A percentile compares a stretch with the other conserved stretches of the same genome.
phyloP scores from a whole-genome alignment of 1,140 invertebrate species.

The Danaus melanippus region DNA sequence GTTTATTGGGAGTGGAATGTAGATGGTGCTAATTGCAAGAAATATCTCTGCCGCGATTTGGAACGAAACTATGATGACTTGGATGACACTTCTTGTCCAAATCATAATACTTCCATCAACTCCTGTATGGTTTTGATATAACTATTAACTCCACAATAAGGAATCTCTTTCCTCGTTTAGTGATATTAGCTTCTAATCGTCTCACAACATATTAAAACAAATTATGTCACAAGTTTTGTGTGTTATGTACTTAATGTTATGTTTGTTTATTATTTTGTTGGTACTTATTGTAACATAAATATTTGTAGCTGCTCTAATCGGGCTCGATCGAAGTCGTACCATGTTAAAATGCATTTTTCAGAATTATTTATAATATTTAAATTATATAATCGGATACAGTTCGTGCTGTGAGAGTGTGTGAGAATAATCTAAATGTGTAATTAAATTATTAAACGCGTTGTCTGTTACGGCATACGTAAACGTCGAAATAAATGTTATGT shows the following conservation, averaged over 20 bases:
- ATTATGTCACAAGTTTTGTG: slow-evolving; percentile 63
- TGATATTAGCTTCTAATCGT: slow-evolving; percentile 70
- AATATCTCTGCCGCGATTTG: slow-evolving; percentile 42
- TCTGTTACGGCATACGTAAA: slow-evolving; percentile 48
- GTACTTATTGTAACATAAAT: slow-evolving; percentile 58
- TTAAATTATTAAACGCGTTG: slow-evolving; percentile 64
- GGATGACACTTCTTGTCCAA: slow-evolving; percentile 66
- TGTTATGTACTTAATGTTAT: slow-evolving; percentile 64
- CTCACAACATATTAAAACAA: slow-evolving; percentile 60
- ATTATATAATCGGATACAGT: slow-evolving; percentile 58
- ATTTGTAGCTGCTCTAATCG: slow-evolving; percentile 29
- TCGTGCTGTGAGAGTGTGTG: slow-evolving; percentile 62
- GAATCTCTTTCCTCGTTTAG: slow-evolving; percentile 67
- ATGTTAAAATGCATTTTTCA: slow-evolving; percentile 69
- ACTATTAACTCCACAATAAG: slow-evolving; percentile 44
- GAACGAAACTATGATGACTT: slow-evolving; percentile 59
- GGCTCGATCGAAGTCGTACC: slow-evolving; percentile 58
- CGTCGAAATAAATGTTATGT: slow-evolving; percentile 33
- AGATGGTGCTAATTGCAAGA: slow-evolving; percentile 47
- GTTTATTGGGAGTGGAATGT: slow-evolving; percentile 21
- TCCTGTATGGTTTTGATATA: slow-evolving; percentile 30
- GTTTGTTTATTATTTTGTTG: slow-evolving; percentile 59
- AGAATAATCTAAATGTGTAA: slow-evolving; percentile 56
- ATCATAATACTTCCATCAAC: slow-evolving; percentile 41
- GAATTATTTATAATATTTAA: slow-evolving; percentile 67